Evolutionary conservation across 2,888 invertebrate species (phyloP), one percentile per base, ranked within the genome.

Genomic region (Romanomermis culicivorax): DNA sequence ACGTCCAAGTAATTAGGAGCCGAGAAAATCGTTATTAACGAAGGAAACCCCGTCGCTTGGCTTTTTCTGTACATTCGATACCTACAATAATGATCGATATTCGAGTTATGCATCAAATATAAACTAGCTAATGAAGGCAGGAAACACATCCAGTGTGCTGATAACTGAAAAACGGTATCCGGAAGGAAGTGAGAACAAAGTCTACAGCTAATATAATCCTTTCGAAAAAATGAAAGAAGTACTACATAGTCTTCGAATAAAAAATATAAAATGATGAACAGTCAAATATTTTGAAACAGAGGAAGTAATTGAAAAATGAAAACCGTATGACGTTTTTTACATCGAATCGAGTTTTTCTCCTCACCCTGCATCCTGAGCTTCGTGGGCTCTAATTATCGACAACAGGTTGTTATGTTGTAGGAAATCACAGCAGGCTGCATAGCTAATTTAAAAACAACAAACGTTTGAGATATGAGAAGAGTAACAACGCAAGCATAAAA

Each of bases 1-100:
- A 97, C 97, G 78, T 97, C 97, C 79, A 99, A 78, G 77, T 97
- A 97, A 75, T 97, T 97, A 65, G 97, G 97, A 72, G 97, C 97
- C 70, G 93, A 95, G 75, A 97, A 97, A 76, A 97, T 99, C 66
- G 97, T 97, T 71, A 97, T 97, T 69, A 97, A 80, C 70, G 95
- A 93, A 66, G 97, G 97, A 74, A 97, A 97, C 69, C 97, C 97
- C 68, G 97, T 99, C 64, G 89, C 89, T 77, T 95, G 95, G 77
- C 93, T 95, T 79, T 99, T 97, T 71, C 95, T 85, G 75, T 97
- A 97, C 97, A 97, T 97, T 74, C 97, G 83, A 76, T 97, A 36
- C 36, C 36, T 36, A 36, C 7, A 36, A n/a, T n/a, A n/a, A n/a
- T n/a, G n/a, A n/a, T n/a, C n/a, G n/a, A n/a, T n/a, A n/a, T n/a